A percentile compares a stretch with the other conserved stretches of the same genome.
These are phyloP conservation scores for Dione vanillae DNA, from an alignment of 2,888 invertebrate species.

Conservation along the genomic window DNA sequence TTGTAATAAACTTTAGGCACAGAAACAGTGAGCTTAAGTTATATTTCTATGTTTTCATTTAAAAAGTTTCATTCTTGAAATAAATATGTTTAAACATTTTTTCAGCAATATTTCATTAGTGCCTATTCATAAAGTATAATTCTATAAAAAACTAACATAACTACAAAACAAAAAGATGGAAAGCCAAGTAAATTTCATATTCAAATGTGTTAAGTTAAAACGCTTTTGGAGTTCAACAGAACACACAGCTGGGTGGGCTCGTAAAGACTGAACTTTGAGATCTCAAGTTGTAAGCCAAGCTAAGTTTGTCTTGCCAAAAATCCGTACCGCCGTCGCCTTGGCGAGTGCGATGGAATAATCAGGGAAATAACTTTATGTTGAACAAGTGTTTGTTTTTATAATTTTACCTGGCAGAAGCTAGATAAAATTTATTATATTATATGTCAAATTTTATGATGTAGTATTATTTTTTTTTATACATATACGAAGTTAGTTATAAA, in stretches of 20 bases:
- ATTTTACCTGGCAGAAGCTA: neutral
- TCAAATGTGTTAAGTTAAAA: constrained; percentile 40
- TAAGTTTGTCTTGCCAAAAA: constrained; percentile 32
- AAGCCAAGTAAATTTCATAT: constrained; percentile 34
- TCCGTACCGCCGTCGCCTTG: constrained; percentile 9
- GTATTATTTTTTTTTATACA: too few species aligned
- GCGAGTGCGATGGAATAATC: constrained; percentile 13
- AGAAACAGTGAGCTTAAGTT: too few species aligned
- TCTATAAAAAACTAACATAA: neutral
- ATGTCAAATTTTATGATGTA: too few species aligned
- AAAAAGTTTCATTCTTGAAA: too few species aligned
- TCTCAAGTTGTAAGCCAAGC: constrained; percentile 24
- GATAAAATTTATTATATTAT: too few species aligned
- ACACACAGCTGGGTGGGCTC: constrained; percentile 33
- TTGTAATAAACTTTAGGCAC: too few species aligned
- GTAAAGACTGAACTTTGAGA: constrained; percentile 31
- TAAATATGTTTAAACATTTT: too few species aligned
- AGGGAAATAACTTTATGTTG: constrained; percentile 9
- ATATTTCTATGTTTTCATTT: too few species aligned
- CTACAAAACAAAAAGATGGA: neutral
- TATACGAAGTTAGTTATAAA: too few species aligned
- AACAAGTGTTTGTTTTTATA: neutral
- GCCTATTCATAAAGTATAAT: neutral
- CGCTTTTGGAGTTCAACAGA: constrained; percentile 37
- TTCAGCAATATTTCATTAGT: too few species aligned